Conservation (phyloP, 2,888 invertebrate species). For the Lithophane ornitopus region DNA sequence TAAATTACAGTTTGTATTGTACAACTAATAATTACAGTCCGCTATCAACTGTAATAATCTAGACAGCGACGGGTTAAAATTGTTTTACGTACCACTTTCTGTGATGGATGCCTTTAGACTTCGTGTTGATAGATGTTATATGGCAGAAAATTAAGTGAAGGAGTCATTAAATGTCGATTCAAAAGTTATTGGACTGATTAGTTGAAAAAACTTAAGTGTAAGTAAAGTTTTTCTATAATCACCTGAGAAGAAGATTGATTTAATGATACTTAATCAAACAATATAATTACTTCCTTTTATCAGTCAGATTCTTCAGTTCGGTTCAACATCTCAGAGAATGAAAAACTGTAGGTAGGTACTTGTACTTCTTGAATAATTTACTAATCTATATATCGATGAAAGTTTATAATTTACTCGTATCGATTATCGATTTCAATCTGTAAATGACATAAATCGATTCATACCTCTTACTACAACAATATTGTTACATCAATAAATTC, state of each 20-base stretch:
- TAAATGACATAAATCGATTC: slow-evolving; percentile 30
- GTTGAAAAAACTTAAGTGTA: neutral
- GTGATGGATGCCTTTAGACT: slow-evolving; percentile 55
- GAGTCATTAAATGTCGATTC: slow-evolving; percentile 46
- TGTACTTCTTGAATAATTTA: neutral
- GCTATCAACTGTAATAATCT: slow-evolving; percentile 74
- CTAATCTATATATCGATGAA: neutral
- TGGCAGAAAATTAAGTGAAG: slow-evolving; percentile 37
- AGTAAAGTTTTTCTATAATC: slow-evolving; percentile 6
- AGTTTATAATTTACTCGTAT: slow-evolving; percentile 2
- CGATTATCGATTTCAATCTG: slow-evolving; percentile 46
- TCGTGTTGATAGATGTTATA: slow-evolving; percentile 50
- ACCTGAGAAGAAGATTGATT: slow-evolving; percentile 2
- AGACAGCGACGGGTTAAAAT: slow-evolving; percentile 70
- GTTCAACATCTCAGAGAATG: neutral
- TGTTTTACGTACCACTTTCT: slow-evolving; percentile 68
- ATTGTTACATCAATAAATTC: slow-evolving; percentile 47
- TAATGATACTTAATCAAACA: neutral
- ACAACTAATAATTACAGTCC: slow-evolving; percentile 75
- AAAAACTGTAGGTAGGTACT: neutral
- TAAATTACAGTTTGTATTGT: slow-evolving; percentile 77
- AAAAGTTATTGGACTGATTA: slow-evolving; percentile 34
- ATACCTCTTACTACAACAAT: slow-evolving; percentile 36
- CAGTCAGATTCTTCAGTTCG: neutral
- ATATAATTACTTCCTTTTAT: neutral